phyloP scores from a whole-genome alignment of 2,888 invertebrate species.

The Sphaerophoria rueppellii region DNA sequence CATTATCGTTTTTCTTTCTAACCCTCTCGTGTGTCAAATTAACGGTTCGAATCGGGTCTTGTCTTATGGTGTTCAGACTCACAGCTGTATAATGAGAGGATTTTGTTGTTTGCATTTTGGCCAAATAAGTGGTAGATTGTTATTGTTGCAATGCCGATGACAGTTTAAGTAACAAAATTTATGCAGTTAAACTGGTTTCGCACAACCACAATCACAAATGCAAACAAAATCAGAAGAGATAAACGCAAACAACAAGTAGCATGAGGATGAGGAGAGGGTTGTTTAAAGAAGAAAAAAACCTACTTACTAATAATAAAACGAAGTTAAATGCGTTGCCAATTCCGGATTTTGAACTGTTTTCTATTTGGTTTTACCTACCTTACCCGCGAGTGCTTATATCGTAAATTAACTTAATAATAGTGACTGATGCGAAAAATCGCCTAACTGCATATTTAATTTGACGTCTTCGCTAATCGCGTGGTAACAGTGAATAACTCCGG shows the following conservation, averaged over 20 bases:
- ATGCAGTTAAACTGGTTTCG: slow-evolving; percentile 61
- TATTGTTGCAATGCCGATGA: slow-evolving; percentile 54
- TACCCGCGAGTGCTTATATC: not conserved
- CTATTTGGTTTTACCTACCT: slow-evolving; percentile 11
- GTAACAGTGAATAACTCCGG: slow-evolving; percentile 52
- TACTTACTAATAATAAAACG: slow-evolving; percentile 5
- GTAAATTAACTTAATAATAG: slow-evolving; percentile 51
- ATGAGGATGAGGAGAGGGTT: not conserved
- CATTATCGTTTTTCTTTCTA: not conserved
- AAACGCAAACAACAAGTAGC: slow-evolving; percentile 3
- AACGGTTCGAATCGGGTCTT: not conserved
- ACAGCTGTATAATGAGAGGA: no score
- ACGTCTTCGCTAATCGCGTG: slow-evolving; percentile 36
- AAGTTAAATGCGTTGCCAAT: slow-evolving; percentile 51
- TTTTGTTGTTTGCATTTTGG: slow-evolving; percentile 62
- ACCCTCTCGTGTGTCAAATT: slow-evolving; percentile 5
- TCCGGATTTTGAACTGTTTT: slow-evolving; percentile 59
- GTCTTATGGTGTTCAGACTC: not conserved
- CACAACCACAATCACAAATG: slow-evolving; percentile 59
- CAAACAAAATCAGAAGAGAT: slow-evolving; percentile 33
- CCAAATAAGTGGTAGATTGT: slow-evolving; percentile 49
- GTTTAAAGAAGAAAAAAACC: not conserved
- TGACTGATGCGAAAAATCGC: slow-evolving; percentile 39
- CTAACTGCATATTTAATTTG: slow-evolving; percentile 56
- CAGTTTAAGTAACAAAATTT: slow-evolving; percentile 20